A percentile compares a stretch with the other conserved stretches of the same genome.
Evolutionary conservation across 2,113 vertebrate genomes (phyloP).

Genomic region (Myxocyprinus asiaticus): DNA sequence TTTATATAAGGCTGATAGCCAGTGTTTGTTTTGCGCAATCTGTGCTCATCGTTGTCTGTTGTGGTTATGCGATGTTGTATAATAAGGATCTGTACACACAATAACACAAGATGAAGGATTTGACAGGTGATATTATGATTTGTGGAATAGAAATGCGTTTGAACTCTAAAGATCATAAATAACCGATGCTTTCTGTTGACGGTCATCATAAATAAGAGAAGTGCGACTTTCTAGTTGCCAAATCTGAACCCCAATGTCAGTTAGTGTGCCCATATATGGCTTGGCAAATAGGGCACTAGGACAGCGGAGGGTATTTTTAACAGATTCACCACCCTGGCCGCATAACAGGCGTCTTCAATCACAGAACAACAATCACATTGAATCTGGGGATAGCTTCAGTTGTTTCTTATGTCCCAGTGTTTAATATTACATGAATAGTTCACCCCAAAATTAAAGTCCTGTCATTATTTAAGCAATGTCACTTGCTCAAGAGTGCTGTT

Average conservation of each 20-base stretch:
- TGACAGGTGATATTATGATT: not conserved
- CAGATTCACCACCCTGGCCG: conserved; percentile 63
- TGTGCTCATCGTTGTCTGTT: not conserved
- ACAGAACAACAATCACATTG: not conserved
- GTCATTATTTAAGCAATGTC: not conserved
- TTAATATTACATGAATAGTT: not conserved
- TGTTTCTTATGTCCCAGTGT: not conserved
- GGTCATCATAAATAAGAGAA: conserved; percentile 37
- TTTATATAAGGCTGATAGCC: not conserved
- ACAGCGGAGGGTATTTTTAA: conserved; percentile 81
- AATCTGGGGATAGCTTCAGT: not conserved
- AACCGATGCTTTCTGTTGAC: not conserved
- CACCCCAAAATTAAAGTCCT: too few relatives aligned
- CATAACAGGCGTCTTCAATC: conserved; percentile 27
- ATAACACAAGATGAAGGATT: too few relatives aligned
- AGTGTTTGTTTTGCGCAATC: conserved; percentile 14
- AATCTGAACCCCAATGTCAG: conserved; percentile 74
- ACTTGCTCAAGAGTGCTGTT: too few relatives aligned
- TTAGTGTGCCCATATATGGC: conserved; percentile 79
- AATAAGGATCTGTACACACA: not conserved
- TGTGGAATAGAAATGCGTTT: not conserved
- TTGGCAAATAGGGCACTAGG: conserved; percentile 75
- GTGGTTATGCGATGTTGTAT: not conserved
- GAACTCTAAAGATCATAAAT: not conserved
- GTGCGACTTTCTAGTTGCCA: conserved; percentile 64